Base-by-base conservation (phyloP, 23 tunicate genomes). In the Halocynthia aurantium region DNA sequence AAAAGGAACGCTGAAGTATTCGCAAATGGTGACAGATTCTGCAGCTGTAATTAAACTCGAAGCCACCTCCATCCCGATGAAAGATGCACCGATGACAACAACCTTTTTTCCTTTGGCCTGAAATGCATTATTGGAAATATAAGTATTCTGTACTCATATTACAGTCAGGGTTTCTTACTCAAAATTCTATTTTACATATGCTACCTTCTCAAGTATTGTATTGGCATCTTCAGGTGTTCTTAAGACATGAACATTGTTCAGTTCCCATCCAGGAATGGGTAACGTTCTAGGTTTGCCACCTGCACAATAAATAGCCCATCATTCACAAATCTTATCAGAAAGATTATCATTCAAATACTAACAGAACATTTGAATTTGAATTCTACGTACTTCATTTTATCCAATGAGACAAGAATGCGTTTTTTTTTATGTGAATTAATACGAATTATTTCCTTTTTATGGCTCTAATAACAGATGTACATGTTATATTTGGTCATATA, bases 51-150 rank as follows among this genome's bases (percentile, higher is more conserved):
- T 84, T 10, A 91, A 61, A 66, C 84, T 64, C 0, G 90, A 71
- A n/a, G 97, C 97, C 64, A 91, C 87, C 73, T 91, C 97, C 97
- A 91, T 91, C n/a, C 97, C 97, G 57, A 91, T 91, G 54, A 91
- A 91, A 10, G 90, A 85, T 6, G 97, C 97, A 11, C 97, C 97
- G 62, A 85, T 81, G 13, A 91, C 71, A 7, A 91, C 84, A n/a
- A 91, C 97, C n/a, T 91, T 77, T 20, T 75, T 68, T 12, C 75
- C 88, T 50, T 22, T 65, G 7, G 53, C 72, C 72, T 77, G 81
- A 22, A 50, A 70, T 13, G 17, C 63, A 58, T 13, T 15, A 58
- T 58, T 58, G 2, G 15, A 5, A 58, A 4, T n/a, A 58, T 58
- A 0, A 58, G 15, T 58, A 58, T 58, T 15, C 63, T 13, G 17